Evolutionary conservation across 2,113 vertebrate species (phyloP).

Genomic region (Oenanthe oenanthe): DNA sequence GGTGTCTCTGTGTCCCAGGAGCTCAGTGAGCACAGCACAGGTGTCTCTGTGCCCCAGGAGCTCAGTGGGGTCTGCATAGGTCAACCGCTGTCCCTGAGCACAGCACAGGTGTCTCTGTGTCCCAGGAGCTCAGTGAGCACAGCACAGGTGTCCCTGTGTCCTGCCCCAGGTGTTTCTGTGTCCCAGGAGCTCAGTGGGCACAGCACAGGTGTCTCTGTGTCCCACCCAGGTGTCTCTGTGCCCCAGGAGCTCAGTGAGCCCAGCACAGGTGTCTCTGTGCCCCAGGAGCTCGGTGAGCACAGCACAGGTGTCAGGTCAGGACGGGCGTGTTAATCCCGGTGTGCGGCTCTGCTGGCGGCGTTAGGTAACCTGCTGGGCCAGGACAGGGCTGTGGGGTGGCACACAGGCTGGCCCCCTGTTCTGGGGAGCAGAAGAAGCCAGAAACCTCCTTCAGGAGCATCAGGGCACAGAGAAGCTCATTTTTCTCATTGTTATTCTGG

Average conservation of each 20-base stretch:
- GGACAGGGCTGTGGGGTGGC: neutral
- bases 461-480: fast-evolving
- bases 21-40: neutral
- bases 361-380: neutral
- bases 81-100: no score
- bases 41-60: no score
- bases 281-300: neutral
- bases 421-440: neutral
- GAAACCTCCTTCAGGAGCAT: neutral
- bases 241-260: no score
- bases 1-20: no score
- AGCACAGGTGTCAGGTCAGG: neutral
- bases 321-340: neutral
- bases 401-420: no score
- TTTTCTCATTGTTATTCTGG: fast-evolving
- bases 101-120: no score
- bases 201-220: neutral
- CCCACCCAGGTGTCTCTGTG: no score
- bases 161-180: neutral
- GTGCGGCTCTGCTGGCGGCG: neutral
- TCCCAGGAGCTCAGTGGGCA: neutral
- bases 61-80: no score
- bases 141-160: neutral
- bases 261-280: no score
- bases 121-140: neutral